Conservation (phyloP, 2,113 vertebrate species). For the Pachypanchax playfairii region DNA sequence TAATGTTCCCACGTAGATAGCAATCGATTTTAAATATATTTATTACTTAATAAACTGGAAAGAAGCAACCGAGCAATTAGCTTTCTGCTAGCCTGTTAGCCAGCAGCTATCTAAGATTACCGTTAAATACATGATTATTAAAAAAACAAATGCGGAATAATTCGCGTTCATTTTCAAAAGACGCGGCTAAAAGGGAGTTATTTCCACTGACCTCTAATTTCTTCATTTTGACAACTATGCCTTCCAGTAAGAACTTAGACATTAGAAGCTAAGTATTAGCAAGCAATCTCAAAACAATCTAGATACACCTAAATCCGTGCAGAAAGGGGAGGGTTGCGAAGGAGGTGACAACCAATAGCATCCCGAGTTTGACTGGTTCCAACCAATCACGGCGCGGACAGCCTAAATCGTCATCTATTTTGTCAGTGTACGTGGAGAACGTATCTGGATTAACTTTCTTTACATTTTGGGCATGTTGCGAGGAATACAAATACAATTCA, state of each 20-base stretch:
- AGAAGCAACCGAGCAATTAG: slow-evolving; percentile 38
- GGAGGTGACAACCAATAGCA: slow-evolving; percentile 46
- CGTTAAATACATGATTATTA: slow-evolving; percentile 34
- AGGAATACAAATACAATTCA: neutral
- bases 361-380: neutral
- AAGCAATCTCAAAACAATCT: slow-evolving; percentile 73
- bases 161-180: neutral
- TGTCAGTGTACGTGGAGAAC: neutral
- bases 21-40: neutral
- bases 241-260: slow-evolving; percentile 62
- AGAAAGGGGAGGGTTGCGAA: slow-evolving; percentile 12
- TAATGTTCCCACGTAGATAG: neutral
- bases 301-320: slow-evolving; percentile 37
- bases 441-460: neutral
- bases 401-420: neutral
- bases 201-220: slow-evolving; percentile 62
- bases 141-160: slow-evolving; percentile 1
- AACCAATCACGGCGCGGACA: slow-evolving; percentile 60
- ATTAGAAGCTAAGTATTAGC: slow-evolving; percentile 56
- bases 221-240: slow-evolving; percentile 59
- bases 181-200: neutral
- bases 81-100: slow-evolving; percentile 53
- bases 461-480: neutral
- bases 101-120: slow-evolving; percentile 45
- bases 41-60: neutral